These are phyloP conservation scores for Aphelenchoides avenae DNA, from an alignment of 1,140 invertebrate genomes.

Conservation along the genomic window DNA sequence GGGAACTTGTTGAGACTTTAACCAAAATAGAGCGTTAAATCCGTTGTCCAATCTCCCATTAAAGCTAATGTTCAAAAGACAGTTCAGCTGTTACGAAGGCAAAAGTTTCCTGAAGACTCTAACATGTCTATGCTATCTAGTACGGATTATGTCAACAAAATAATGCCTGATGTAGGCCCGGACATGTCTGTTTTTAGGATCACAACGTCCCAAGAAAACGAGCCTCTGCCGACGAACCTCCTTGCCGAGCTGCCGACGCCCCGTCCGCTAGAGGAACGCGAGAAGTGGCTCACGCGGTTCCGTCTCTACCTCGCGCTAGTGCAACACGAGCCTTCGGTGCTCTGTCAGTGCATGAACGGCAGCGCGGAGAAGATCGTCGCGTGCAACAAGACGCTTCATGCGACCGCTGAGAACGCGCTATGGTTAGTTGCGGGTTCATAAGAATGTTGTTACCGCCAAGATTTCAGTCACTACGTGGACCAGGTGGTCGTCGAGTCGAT, in stretches of 20 bases:
- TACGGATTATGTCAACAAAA: too few relatives aligned
- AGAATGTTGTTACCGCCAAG: background rate
- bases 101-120: too few relatives aligned
- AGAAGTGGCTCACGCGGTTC: slow-evolving; percentile 27
- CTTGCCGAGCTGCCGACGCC: too few relatives aligned
- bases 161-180: background rate
- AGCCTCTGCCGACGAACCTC: too few relatives aligned
- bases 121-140: too few relatives aligned
- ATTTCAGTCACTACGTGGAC: slow-evolving; percentile 44
- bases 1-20: too few relatives aligned
- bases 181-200: too few relatives aligned
- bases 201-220: too few relatives aligned
- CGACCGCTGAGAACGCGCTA: slow-evolving; percentile 35
- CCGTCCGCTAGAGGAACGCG: slow-evolving; percentile 17
- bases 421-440: slow-evolving; percentile 24
- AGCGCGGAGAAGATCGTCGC: slow-evolving; percentile 30
- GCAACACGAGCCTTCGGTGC: slow-evolving; percentile 41
- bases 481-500: slow-evolving; percentile 33
- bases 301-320: slow-evolving; percentile 40
- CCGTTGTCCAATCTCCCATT: too few relatives aligned
- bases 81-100: too few relatives aligned
- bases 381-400: slow-evolving; percentile 32
- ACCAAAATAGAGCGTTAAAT: too few relatives aligned
- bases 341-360: slow-evolving; percentile 40
- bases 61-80: too few relatives aligned